phyloP scores from a whole-genome alignment of 2,888 invertebrate species.

The Macrosoma leucophasiata region DNA sequence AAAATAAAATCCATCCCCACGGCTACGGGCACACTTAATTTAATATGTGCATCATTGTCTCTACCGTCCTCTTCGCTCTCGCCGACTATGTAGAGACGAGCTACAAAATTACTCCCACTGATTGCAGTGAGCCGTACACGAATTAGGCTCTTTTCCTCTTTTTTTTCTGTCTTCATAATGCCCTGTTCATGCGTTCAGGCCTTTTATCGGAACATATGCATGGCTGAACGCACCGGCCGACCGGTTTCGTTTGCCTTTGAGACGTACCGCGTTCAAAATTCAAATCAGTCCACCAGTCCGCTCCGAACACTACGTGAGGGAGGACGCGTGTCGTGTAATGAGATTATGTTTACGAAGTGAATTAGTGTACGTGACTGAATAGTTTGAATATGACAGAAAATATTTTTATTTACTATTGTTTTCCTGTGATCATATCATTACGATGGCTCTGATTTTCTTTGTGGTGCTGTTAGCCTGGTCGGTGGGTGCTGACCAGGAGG shows the following conservation, averaged over 20 bases:
- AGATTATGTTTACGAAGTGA: slow-evolving; percentile 54
- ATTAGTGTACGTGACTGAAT: slow-evolving; percentile 51
- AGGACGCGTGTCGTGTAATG: slow-evolving; percentile 34
- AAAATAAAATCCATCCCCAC: slow-evolving; percentile 60
- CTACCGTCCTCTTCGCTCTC: slow-evolving; percentile 34
- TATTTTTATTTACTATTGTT: slow-evolving; percentile 33
- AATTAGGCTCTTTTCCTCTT: slow-evolving; percentile 65
- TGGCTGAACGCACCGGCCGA: slow-evolving; percentile 60
- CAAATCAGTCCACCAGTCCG: slow-evolving; percentile 52
- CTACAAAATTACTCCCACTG: slow-evolving; percentile 63
- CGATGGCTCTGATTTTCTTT: slow-evolving; percentile 62
- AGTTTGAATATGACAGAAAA: slow-evolving; percentile 46
- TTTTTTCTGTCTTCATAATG: slow-evolving; percentile 63
- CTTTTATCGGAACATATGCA: slow-evolving; percentile 71
- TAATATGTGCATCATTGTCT: slow-evolving; percentile 58
- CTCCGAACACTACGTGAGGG: slow-evolving; percentile 33
- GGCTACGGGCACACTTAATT: slow-evolving; percentile 65
- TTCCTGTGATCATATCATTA: slow-evolving; percentile 39
- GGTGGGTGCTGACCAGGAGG: slow-evolving; percentile 61
- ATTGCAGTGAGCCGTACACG: slow-evolving; percentile 71
- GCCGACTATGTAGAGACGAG: slow-evolving; percentile 35
- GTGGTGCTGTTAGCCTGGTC: slow-evolving; percentile 46
- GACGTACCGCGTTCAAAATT: slow-evolving; percentile 44
- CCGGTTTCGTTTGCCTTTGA: slow-evolving; percentile 69
- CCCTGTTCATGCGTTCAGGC: slow-evolving; percentile 67